Evolutionary conservation across 2,797 vertebrate genomes (phyloP).

Genomic region (Tangara arthus): DNA sequence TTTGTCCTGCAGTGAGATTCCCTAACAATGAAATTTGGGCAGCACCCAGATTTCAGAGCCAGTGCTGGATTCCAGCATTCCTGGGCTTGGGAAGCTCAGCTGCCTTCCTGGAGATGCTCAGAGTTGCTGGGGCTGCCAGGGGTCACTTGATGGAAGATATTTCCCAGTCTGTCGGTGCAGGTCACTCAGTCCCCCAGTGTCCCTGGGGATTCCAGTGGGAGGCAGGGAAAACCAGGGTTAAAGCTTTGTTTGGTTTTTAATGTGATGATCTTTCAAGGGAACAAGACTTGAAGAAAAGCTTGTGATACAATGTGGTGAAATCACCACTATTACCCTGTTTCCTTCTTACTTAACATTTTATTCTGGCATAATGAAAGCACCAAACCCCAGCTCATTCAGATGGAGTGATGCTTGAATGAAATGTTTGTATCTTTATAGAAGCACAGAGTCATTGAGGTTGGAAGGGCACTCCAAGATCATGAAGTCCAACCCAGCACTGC

Average conservation of each 20-base stretch:
- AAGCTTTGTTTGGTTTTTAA: background rate
- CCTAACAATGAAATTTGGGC: background rate
- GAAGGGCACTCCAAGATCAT: background rate
- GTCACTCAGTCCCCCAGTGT: rapidly evolving
- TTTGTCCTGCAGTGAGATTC: background rate
- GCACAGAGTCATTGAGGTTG: background rate
- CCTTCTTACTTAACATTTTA: background rate
- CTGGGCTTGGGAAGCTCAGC: background rate
- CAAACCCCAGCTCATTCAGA: background rate
- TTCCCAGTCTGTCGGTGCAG: background rate
- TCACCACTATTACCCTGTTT: background rate
- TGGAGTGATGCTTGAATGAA: background rate
- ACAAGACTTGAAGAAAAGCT: background rate
- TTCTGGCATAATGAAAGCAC: background rate
- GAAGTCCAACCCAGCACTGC: rapidly evolving
- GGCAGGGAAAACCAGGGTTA: no score
- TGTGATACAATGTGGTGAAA: rapidly evolving
- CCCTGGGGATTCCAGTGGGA: background rate
- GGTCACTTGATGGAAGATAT: rapidly evolving
- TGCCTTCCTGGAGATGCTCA: background rate
- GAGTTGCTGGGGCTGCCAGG: background rate
- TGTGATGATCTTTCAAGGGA: background rate
- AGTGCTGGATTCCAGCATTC: background rate
- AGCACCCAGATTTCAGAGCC: background rate
- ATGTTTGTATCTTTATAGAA: background rate